phyloP scores from a whole-genome alignment of 1,140 invertebrate genomes.

The Drosophila arawakana region DNA sequence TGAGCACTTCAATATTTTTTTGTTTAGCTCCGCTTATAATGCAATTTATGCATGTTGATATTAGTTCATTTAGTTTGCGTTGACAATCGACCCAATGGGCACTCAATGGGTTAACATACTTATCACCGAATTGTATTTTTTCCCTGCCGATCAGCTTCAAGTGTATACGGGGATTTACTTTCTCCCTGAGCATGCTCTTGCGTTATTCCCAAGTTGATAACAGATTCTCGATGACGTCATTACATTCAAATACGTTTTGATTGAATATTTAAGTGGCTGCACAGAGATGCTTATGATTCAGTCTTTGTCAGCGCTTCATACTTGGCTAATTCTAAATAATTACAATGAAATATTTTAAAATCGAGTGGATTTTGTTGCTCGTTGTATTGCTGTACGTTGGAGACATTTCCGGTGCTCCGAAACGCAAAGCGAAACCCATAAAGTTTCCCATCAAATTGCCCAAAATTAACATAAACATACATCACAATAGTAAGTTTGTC shows the following conservation, averaged over 20 bases:
- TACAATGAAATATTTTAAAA: slow-evolving; percentile 61
- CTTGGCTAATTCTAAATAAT: background rate
- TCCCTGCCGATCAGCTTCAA: slow-evolving; percentile 13
- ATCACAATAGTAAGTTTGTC: slow-evolving; percentile 68
- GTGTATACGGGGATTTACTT: slow-evolving; percentile 51
- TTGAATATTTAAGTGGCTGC: slow-evolving; percentile 35
- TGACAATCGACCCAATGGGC: slow-evolving; percentile 31
- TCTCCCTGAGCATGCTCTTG: slow-evolving; percentile 17
- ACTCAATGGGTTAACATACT: slow-evolving; percentile 60
- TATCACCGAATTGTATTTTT: slow-evolving; percentile 23
- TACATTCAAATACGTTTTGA: background rate
- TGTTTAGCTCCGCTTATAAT: slow-evolving; percentile 75
- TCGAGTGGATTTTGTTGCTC: slow-evolving; percentile 47
- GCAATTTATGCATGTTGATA: slow-evolving; percentile 78
- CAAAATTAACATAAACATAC: slow-evolving; percentile 67
- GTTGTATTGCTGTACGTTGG: slow-evolving; percentile 31
- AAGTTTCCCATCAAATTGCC: slow-evolving; percentile 37
- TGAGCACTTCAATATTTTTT: slow-evolving; percentile 40
- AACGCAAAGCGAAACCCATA: slow-evolving; percentile 36
- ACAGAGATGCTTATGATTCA: background rate
- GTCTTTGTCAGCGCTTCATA: slow-evolving; percentile 1
- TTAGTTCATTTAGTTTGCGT: slow-evolving; percentile 28
- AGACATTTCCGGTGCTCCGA: slow-evolving; percentile 45
- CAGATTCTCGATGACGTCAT: slow-evolving; percentile 21
- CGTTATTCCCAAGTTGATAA: slow-evolving; percentile 51